Evolutionary conservation across 2,113 vertebrate genomes (phyloP).

Genomic region (Drymodes brunneopygia): DNA sequence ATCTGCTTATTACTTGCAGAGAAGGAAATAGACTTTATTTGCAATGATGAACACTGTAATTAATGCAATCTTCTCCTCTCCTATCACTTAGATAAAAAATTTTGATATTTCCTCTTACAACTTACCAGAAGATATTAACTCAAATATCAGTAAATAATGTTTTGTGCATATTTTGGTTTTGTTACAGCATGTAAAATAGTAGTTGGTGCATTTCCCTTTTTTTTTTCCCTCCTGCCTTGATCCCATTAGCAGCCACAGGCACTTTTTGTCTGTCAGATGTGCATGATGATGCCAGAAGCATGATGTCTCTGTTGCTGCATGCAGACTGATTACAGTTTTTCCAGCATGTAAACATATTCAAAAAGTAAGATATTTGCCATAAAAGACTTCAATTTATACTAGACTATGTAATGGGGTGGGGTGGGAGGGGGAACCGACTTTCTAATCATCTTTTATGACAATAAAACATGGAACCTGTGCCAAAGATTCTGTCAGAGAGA

Average conservation of each 20-base stretch:
- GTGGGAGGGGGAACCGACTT: background rate
- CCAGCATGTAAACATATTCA: slow-evolving; percentile 8
- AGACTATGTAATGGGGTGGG: background rate
- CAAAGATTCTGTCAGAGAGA: slow-evolving; percentile 27
- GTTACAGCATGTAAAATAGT: slow-evolving; percentile 25
- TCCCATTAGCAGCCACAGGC: background rate
- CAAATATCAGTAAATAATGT: background rate
- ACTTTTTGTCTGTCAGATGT: background rate
- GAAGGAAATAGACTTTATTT: slow-evolving; percentile 37
- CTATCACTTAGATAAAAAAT: background rate
- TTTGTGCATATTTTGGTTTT: background rate
- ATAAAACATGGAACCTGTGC: slow-evolving; percentile 34
- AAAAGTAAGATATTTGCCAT: slow-evolving; percentile 39
- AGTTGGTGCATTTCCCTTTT: background rate
- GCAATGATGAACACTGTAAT: slow-evolving; percentile 39
- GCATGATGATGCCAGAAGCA: slow-evolving; percentile 1
- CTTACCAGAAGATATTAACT: background rate
- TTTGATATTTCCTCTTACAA: slow-evolving; percentile 21
- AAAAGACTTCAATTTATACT: slow-evolving; percentile 2
- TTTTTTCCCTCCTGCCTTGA: background rate
- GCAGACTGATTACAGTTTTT: background rate
- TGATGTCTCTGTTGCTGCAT: slow-evolving; percentile 11
- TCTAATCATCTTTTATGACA: slow-evolving; percentile 22
- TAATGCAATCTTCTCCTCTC: slow-evolving; percentile 24
- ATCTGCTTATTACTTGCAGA: slow-evolving; percentile 50